Evolutionary conservation across 2,113 vertebrate genomes (phyloP).

Genomic region (Setophaga coronata): DNA sequence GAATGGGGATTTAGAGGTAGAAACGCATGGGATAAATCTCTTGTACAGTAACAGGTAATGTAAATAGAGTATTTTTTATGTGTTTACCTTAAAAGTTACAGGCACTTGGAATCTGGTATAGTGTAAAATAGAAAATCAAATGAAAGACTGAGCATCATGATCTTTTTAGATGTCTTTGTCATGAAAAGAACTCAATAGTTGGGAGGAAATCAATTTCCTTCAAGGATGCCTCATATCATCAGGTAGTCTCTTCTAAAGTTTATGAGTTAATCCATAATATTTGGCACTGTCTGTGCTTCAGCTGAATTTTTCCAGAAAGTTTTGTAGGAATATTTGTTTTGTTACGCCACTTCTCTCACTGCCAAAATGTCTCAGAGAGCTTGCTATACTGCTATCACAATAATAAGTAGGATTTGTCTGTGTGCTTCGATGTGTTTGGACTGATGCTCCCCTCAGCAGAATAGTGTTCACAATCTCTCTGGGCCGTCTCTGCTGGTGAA

Average conservation of each 20-base stretch:
- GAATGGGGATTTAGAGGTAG: not conserved
- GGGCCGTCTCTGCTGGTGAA: not conserved
- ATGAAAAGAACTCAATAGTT: not conserved
- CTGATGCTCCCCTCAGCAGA: not conserved
- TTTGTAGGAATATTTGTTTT: not conserved
- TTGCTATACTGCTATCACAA: not conserved
- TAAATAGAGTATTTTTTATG: not conserved
- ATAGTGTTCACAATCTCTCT: not conserved
- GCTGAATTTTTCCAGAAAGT: not conserved
- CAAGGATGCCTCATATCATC: not conserved
- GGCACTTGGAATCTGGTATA: not conserved
- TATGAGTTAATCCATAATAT: not conserved
- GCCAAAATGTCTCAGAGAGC: not conserved
- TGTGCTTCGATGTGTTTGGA: not conserved
- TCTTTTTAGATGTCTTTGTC: not conserved
- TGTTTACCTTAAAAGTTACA: not conserved
- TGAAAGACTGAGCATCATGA: not conserved
- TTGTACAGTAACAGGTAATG: not conserved
- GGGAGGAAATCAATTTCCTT: not conserved
- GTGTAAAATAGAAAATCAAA: not conserved
- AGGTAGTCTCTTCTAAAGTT: not conserved
- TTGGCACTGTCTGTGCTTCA: not conserved
- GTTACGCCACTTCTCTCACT: not conserved
- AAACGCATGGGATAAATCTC: not conserved
- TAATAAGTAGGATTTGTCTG: not conserved